These are phyloP conservation scores for Ophonus ardosiacus DNA, from an alignment of 2,888 invertebrate genomes.

Conservation along the genomic window DNA sequence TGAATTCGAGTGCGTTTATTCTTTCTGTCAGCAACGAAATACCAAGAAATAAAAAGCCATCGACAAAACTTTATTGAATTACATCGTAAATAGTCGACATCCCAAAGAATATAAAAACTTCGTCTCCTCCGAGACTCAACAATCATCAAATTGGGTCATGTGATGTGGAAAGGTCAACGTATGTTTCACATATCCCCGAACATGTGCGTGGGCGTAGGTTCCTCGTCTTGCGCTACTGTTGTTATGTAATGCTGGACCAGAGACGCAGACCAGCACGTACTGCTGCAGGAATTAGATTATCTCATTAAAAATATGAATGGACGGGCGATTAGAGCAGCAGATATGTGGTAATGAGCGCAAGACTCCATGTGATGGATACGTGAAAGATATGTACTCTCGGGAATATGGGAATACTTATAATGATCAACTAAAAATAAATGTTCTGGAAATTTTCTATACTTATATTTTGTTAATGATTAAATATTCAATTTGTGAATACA, in stretches of 20 bases:
- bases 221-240: background rate
- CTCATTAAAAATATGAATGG: conserved; percentile 63
- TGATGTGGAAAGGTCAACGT: conserved; percentile 55
- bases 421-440: no score
- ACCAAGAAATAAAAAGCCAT: background rate
- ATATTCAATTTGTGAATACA: no score
- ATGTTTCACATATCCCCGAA: conserved; percentile 36
- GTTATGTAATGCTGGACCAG: conserved; percentile 45
- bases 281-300: conserved; percentile 59
- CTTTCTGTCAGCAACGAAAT: background rate
- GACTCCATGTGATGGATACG: conserved; percentile 6
- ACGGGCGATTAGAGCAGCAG: conserved; percentile 41
- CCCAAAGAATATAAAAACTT: background rate
- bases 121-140: background rate
- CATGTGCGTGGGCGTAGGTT: conserved; percentile 45
- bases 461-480: no score
- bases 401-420: background rate
- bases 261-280: background rate
- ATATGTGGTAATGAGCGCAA: conserved; percentile 43
- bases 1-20: background rate
- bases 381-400: background rate
- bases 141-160: conserved; percentile 43
- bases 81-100: conserved; percentile 5
- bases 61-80: background rate
- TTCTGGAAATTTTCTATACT: no score